Base-by-base conservation (phyloP, 2,113 vertebrate genomes). In the Lepus europaeus region DNA sequence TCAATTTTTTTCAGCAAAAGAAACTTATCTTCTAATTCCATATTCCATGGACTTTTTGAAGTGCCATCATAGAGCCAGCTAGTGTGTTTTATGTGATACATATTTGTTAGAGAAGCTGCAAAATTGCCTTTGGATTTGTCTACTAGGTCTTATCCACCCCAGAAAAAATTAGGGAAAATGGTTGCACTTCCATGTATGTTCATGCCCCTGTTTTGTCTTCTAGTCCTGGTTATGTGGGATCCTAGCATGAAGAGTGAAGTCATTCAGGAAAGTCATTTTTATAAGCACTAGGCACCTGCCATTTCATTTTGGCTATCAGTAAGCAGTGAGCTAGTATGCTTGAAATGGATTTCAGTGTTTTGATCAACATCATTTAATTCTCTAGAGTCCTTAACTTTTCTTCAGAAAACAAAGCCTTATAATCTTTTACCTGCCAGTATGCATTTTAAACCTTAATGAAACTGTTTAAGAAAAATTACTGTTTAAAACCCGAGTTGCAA, bases 381-480 rank as follows among this genome's bases (percentile, higher is more conserved):
- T 36, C 74, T 51, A 25, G 61, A 64, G 69, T 86, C 76, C n/a
- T 77, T 88, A 84, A 78, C 31, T 77, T 95, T 64, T 72, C 53
- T 70, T 92, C 66, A 96, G 83, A 96, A 95, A 86, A 89, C 68
- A 88, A 91, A 91, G 77, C 80, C 89, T 93, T 85, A 76, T 79
- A 74, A 82, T 89, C 59, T 96, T 93, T 95, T 86, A 96, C 93
- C 72, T 91, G 61, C 76, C 76, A 89, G 68, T 84, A 64, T 82
- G 25, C 36, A 39, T 89, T 92, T 95, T 97, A 91, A 96, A 87
- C 45, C 73, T 96, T 96, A 95, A 95, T 92, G 86, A 95, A 96
- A 89, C 33, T 45, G 64, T 61, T 85, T 89, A 49, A 76, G 79
- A 88, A 96, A 94, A 91, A 87, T 97, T 66, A 96, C 53, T 83